Base-by-base conservation (phyloP, 2,113 vertebrate species). In the Marmota flaviventris region DNA sequence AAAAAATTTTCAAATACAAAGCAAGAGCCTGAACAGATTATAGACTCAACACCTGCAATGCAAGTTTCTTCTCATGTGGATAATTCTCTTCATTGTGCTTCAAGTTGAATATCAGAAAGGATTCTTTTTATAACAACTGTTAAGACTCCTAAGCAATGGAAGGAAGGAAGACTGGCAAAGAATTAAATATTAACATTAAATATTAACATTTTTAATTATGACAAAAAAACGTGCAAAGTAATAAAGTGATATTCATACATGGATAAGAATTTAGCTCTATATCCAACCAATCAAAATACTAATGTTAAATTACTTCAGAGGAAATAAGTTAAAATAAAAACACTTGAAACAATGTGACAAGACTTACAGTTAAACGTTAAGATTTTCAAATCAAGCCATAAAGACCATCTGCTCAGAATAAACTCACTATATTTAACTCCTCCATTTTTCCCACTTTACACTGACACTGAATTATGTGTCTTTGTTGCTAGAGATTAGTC, bases 311-410 rank as follows among this genome's bases (percentile, higher is more conserved):
- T 65, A 83, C n/a, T 78, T 91, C 53, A 78, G 34, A 45, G 61
- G 63, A 97, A 94, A 45, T 34, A 81, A 51, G n/a, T 84, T 87
- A 39, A 96, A 89, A 61, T 45, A 63, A 94, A 94, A 94, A 53
- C 17, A 81, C 25, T 29, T 14, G 17, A 78, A n/a, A 87, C 20
- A 63, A 56, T 34, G 94, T 75, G 24, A 85, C 53, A 81, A 89
- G 51, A 70, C 78, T 89, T 48, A 65, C 5, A 85, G 29, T 65
- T 97, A 79, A 87, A 20, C 8, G 72, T 86, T 92, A 83, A 42
- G 32, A 42, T 20, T 93, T 95, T 88, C 11, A 53, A 93, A 87
- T 83, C 8, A 70, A 67, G 20, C 34, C 75, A 72, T 84, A 83
- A 61, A 72, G 32, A 85, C 82, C 4, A 83, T 88, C 73, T 76